These are phyloP conservation scores for Megathymus violae DNA, from an alignment of 1,140 invertebrate species.

Conservation along the genomic window DNA sequence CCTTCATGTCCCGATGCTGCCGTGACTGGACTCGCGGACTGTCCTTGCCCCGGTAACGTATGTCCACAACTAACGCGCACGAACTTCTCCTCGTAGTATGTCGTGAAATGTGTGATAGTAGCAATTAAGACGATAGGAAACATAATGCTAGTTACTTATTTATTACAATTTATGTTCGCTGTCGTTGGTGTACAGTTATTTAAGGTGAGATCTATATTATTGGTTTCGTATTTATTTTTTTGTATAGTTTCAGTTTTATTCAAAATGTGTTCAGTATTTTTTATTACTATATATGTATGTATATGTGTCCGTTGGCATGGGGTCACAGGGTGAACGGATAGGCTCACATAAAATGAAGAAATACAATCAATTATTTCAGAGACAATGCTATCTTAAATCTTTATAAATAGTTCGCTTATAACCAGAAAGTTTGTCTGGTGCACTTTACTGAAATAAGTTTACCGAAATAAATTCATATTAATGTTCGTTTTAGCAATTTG, in stretches of 20 bases:
- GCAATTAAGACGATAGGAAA: constrained; percentile 99
- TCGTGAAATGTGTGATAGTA: constrained; percentile 99
- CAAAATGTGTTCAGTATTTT: no score
- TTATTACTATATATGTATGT: no score
- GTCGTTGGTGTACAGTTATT: constrained; percentile 99
- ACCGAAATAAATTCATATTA: no score
- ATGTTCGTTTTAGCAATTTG: background rate
- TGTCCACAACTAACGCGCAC: constrained; percentile 65
- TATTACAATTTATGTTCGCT: constrained; percentile 99
- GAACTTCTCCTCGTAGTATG: constrained; percentile 89
- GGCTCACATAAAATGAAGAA: no score
- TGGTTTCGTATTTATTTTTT: constrained; percentile 4
- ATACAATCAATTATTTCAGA: no score
- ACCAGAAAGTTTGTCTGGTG: no score
- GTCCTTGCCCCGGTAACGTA: constrained; percentile 76
- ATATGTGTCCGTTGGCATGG: no score
- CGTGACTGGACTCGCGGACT: constrained; percentile 59
- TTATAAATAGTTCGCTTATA: no score
- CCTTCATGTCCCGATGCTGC: constrained; percentile 76
- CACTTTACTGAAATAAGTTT: no score
- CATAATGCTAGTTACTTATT: constrained; percentile 99
- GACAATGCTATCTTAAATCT: no score
- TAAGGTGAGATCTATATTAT: constrained; percentile 88
- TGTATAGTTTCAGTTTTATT: background rate
- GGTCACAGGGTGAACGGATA: no score